Conservation (phyloP, 2,113 vertebrate species). For the Hippocampus comes region DNA sequence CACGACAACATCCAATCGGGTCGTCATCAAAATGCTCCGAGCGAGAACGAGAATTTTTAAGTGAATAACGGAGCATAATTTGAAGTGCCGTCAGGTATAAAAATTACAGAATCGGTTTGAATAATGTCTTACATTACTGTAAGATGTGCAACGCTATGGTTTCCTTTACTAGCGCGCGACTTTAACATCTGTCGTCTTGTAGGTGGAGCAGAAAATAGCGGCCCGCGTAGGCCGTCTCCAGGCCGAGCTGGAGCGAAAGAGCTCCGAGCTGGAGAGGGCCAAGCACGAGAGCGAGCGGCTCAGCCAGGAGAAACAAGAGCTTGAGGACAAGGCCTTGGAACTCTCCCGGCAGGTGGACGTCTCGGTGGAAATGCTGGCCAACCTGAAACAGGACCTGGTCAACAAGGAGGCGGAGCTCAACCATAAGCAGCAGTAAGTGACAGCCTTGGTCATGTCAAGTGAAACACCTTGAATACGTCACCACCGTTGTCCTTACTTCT, state of each 20-base stretch:
- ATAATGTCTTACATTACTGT: too few relatives aligned
- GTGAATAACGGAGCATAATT: too few relatives aligned
- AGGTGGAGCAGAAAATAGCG: constrained; percentile 96
- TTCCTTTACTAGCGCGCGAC: background rate
- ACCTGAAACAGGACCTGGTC: constrained; percentile 95
- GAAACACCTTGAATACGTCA: background rate
- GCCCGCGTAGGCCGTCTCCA: constrained; percentile 92
- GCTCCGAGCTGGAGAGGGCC: constrained; percentile 91
- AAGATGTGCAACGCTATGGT: background rate
- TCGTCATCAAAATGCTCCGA: too few relatives aligned
- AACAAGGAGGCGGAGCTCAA: constrained; percentile 95
- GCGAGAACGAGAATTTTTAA: too few relatives aligned
- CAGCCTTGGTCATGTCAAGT: background rate
- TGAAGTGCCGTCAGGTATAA: too few relatives aligned
- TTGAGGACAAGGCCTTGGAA: constrained; percentile 90
- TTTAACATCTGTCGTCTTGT: constrained; percentile 10
- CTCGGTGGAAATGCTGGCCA: constrained; percentile 96
- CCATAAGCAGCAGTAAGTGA: constrained; percentile 93
- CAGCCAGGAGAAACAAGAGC: constrained; percentile 91
- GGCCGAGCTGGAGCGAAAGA: constrained; percentile 92
- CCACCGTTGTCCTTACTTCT: background rate
- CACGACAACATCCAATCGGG: too few relatives aligned
- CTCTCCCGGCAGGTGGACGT: constrained; percentile 96
- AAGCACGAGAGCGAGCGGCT: constrained; percentile 87
- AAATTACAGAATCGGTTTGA: too few relatives aligned